Conservation (phyloP, 2,888 invertebrate genomes). For the Mesochorus sp. region DNA sequence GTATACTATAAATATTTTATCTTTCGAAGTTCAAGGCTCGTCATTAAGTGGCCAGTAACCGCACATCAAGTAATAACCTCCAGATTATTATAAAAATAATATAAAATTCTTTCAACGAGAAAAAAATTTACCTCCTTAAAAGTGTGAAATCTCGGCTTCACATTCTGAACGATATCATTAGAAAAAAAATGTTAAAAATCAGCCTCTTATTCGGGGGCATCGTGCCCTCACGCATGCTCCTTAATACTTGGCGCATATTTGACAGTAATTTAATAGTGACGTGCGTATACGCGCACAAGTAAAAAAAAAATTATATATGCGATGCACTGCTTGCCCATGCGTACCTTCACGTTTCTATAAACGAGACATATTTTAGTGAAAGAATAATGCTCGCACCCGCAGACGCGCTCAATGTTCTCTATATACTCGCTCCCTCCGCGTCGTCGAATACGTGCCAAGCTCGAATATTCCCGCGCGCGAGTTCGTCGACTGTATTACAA, state of each 20-base stretch:
- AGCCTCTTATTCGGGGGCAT: too few species aligned
- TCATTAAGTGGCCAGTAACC: too few species aligned
- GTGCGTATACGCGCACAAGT: conserved; percentile 9
- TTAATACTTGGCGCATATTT: neutral
- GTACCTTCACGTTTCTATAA: conserved; percentile 80
- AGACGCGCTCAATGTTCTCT: conserved; percentile 67
- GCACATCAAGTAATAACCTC: too few species aligned
- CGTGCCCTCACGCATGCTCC: conserved; percentile 33
- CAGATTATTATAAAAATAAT: too few species aligned
- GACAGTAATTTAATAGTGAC: conserved; percentile 42
- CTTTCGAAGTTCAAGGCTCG: neutral
- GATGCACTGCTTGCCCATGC: conserved; percentile 70
- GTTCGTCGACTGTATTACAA: conserved; percentile 62
- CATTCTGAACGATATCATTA: too few species aligned
- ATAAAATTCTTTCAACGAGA: too few species aligned
- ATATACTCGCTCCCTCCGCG: too few species aligned
- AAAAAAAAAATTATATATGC: conserved; percentile 80
- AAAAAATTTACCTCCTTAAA: too few species aligned
- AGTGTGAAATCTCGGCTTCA: too few species aligned
- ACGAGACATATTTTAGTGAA: conserved; percentile 77
- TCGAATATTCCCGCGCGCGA: conserved; percentile 46
- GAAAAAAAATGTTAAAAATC: too few species aligned
- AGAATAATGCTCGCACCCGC: conserved; percentile 58
- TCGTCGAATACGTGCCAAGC: conserved; percentile 61
- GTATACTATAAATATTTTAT: neutral